These are phyloP conservation scores for Empis stercorea DNA, from an alignment of 2,888 invertebrate species.

Conservation along the genomic window DNA sequence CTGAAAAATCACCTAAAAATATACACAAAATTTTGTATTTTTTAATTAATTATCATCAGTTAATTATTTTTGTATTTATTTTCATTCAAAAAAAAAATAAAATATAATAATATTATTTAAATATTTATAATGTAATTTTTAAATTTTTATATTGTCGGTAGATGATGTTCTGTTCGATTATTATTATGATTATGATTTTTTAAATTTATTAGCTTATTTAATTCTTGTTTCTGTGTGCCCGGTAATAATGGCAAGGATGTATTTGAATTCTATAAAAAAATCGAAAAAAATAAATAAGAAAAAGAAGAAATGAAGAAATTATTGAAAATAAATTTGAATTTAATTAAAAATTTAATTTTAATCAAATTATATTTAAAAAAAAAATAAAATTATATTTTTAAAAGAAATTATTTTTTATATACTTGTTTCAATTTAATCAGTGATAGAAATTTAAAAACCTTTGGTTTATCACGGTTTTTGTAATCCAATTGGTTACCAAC, in stretches of 20 bases:
- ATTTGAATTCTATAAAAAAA: slow-evolving; percentile 30
- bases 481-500: slow-evolving; percentile 28
- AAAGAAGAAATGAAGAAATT: no score
- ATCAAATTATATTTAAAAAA: no score
- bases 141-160: slow-evolving; percentile 28
- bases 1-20: no score
- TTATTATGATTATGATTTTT: slow-evolving; percentile 27
- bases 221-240: slow-evolving; percentile 31
- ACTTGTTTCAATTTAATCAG: slow-evolving; percentile 2
- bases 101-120: no score
- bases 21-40: no score
- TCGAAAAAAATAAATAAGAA: slow-evolving; percentile 1
- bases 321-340: no score
- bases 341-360: background rate
- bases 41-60: no score
- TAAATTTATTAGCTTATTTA: slow-evolving; percentile 28
- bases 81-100: no score
- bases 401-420: no score
- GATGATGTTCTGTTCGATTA: slow-evolving; percentile 34
- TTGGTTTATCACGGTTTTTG: slow-evolving; percentile 39
- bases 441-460: slow-evolving; percentile 4
- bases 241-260: slow-evolving; percentile 35
- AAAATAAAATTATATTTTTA: no score
- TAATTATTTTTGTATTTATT: no score
- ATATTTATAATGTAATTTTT: no score